These are phyloP conservation scores for Chironomus tepperi DNA, from an alignment of 1,140 invertebrate genomes.

Conservation along the genomic window DNA sequence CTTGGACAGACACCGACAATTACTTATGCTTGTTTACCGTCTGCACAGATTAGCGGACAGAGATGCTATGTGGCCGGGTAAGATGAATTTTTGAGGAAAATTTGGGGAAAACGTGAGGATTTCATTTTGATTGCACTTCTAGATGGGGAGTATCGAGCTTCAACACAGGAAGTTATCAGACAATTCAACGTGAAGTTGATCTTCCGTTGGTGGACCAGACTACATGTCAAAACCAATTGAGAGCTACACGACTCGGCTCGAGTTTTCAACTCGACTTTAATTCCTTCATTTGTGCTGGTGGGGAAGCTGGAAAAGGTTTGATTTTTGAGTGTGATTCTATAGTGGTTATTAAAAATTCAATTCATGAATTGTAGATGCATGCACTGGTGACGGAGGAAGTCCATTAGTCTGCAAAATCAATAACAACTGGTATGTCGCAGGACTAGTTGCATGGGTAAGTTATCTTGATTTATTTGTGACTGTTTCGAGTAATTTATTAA, in stretches of 20 bases:
- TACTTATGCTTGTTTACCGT: slow-evolving; percentile 59
- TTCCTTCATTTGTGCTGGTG: slow-evolving; percentile 69
- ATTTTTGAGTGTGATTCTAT: not conserved
- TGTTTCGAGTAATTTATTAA: not conserved
- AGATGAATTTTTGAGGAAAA: not conserved
- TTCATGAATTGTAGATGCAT: slow-evolving; percentile 47
- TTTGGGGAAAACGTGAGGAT: not conserved
- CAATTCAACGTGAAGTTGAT: slow-evolving; percentile 58
- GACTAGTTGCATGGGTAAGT: not conserved
- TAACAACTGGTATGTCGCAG: slow-evolving; percentile 43
- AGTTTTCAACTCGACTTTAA: slow-evolving; percentile 50
- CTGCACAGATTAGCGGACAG: slow-evolving; percentile 47
- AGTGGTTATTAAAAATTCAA: too few relatives aligned
- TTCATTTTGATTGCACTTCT: slow-evolving; percentile 45
- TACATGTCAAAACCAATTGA: slow-evolving; percentile 53
- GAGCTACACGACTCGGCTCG: slow-evolving; percentile 54
- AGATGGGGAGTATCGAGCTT: slow-evolving; percentile 76
- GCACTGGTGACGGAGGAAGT: slow-evolving; percentile 71
- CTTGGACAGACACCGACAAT: slow-evolving; percentile 58
- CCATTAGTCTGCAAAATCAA: slow-evolving; percentile 57
- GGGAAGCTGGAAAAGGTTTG: slow-evolving; percentile 56
- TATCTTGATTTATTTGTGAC: not conserved
- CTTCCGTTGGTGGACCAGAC: slow-evolving; percentile 53
- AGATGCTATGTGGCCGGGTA: slow-evolving; percentile 43
- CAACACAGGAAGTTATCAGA: slow-evolving; percentile 55